Base-by-base conservation (phyloP, 2,113 vertebrate genomes). In the Fregata magnificens region DNA sequence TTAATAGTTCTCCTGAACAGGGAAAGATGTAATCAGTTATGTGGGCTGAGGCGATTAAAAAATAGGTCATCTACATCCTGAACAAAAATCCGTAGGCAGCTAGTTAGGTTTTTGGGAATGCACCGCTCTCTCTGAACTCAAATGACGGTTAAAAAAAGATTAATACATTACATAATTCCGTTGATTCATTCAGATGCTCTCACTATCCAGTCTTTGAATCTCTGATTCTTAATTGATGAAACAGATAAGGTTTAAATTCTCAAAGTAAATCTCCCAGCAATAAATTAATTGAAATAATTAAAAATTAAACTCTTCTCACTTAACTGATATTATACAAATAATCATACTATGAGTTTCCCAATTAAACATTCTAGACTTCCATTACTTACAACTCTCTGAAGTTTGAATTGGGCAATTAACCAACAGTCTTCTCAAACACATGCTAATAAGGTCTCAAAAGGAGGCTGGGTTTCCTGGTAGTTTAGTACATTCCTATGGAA, bases 261-360 rank as follows among this genome's bases (percentile, higher is more conserved):
- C 96, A 79, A 92, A 97, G 97, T 98, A 97, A 97, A 96, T 98
- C 96, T 97, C 97, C 94, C 93, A 97, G 97, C 97, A 97, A 97
- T 98, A 97, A 97, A 97, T 98, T 97, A 97, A 97, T 98, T 98
- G 94, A 97, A 98, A 98, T 98, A 97, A 98, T 98, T 98, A 97
- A 98, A 98, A 98, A 95, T 98, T 81, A 97, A 97, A 94, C 90
- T 96, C 91, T 96, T 79, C 93, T 96, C 97, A 45, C 56, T 98
- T 98, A 98, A 96, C 95, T 93, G 95, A 61, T 97, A 96, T 67
- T 29, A 40, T 94, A 97, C 97, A 97, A 97, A 98, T 98, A 98
- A 98, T 98, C 96, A 90, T 94, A 91, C 83, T 58, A 29, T 88
- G 95, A 94, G 95, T 95, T 96, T 98, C 97, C 97, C 97, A 98